Percentiles rank a stretch among this genome's conserved stretches.
Conservation (phyloP, 2,113 vertebrate species). For the Spea bombifrons region DNA sequence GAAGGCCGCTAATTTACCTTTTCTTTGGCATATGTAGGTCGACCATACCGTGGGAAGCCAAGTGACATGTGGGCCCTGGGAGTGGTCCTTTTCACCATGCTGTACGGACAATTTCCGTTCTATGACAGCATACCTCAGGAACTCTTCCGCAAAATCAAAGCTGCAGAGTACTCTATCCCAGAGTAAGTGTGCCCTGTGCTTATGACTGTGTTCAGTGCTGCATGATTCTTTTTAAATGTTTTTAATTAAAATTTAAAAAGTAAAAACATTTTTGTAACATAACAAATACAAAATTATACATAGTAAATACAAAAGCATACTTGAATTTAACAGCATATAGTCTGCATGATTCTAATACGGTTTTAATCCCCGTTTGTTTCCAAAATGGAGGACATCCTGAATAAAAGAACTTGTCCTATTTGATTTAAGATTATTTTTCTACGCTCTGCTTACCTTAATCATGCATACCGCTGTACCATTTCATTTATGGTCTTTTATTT, state of each 20-base stretch:
- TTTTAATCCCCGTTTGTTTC: too few relatives aligned
- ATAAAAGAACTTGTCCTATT: background rate
- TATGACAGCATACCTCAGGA: slow-evolving; percentile 99
- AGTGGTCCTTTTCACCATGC: slow-evolving; percentile 97
- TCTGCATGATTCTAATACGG: too few relatives aligned
- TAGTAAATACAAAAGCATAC: too few relatives aligned
- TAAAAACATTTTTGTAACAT: too few relatives aligned
- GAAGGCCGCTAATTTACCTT: slow-evolving; percentile 24
- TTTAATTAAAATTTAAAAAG: too few relatives aligned
- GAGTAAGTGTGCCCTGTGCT: slow-evolving; percentile 76
- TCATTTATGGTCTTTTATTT: background rate
- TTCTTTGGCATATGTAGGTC: slow-evolving; percentile 67
- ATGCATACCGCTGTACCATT: background rate
- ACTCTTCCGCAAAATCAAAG: slow-evolving; percentile 99
- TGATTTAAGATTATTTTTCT: background rate
- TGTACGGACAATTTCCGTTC: slow-evolving; percentile 98
- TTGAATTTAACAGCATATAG: too few relatives aligned
- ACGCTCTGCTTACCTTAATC: background rate
- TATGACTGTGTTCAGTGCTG: too few relatives aligned
- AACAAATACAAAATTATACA: too few relatives aligned
- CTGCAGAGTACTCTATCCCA: slow-evolving; percentile 95
- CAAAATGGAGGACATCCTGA: too few relatives aligned
- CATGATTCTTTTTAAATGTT: too few relatives aligned
- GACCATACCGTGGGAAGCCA: slow-evolving; percentile 93
- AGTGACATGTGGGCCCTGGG: slow-evolving; percentile 99